These are phyloP conservation scores for Macrobrachium rosenbergii DNA, from an alignment of 1,140 invertebrate species.

Conservation along the genomic window DNA sequence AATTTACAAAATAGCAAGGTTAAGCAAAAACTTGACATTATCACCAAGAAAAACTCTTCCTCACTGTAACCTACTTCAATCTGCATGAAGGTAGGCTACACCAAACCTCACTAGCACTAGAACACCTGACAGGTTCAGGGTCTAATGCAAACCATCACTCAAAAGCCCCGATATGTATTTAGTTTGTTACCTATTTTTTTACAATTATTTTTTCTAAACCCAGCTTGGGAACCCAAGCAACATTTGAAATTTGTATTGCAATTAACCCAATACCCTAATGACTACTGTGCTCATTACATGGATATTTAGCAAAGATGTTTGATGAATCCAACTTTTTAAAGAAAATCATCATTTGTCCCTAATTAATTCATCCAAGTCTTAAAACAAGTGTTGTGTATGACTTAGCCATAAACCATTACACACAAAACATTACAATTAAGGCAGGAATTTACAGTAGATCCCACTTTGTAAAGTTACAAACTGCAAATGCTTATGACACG, in stretches of 20 bases:
- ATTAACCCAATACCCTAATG: conserved; percentile 14
- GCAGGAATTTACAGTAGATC: conserved; percentile 34
- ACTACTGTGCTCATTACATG: conserved; percentile 41
- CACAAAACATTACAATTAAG: conserved; percentile 30
- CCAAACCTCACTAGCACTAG: too few species aligned
- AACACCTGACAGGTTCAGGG: too few species aligned
- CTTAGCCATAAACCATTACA: conserved; percentile 26
- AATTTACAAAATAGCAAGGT: too few species aligned
- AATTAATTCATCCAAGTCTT: conserved; percentile 33
- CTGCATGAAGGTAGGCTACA: too few species aligned
- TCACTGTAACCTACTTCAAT: too few species aligned
- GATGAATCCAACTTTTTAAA: conserved; percentile 18
- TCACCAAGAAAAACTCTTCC: too few species aligned
- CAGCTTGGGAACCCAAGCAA: conserved; percentile 13
- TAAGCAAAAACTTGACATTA: too few species aligned
- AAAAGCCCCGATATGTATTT: too few species aligned
- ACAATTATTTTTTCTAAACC: not conserved
- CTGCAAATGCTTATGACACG: conserved; percentile 8
- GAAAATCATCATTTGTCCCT: not conserved
- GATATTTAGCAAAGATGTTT: conserved; percentile 17
- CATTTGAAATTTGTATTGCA: not conserved
- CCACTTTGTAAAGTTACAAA: conserved; percentile 5
- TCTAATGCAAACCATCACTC: too few species aligned
- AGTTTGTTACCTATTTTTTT: too few species aligned
- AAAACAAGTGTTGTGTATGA: conserved; percentile 13